phyloP scores from a whole-genome alignment of 2,888 invertebrate species.

The Sinohyriopsis cumingii region DNA sequence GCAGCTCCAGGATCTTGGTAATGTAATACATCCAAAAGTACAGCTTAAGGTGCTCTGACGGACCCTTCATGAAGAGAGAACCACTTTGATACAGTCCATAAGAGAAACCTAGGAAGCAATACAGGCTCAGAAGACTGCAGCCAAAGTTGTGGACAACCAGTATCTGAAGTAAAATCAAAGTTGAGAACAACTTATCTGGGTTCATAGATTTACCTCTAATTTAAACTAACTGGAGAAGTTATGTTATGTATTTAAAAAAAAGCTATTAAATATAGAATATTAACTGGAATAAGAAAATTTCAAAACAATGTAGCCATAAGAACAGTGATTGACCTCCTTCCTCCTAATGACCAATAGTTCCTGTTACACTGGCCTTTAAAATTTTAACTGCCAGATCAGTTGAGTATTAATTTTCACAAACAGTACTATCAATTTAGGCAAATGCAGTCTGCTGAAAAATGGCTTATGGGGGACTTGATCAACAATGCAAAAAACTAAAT shows the following conservation, averaged over 20 bases:
- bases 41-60: slow-evolving; percentile 37
- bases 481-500: no score
- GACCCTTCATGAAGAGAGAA: slow-evolving; percentile 51
- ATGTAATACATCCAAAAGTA: slow-evolving; percentile 62
- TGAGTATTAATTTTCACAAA: no score
- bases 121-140: slow-evolving; percentile 59
- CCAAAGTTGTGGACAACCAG: slow-evolving; percentile 65
- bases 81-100: slow-evolving; percentile 47
- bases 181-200: neutral
- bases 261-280: neutral
- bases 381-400: no score
- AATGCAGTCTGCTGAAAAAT: no score
- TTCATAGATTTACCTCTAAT: neutral
- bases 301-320: neutral
- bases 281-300: neutral
- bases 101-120: slow-evolving; percentile 53
- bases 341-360: no score
- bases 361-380: no score
- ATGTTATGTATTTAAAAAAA: neutral
- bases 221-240: neutral
- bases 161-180: slow-evolving; percentile 51
- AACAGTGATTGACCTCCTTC: no score
- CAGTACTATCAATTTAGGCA: no score
- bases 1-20: slow-evolving; percentile 64
- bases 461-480: no score